Conservation (phyloP, 2,797 vertebrate species). For the Poeciliopsis gracilis region DNA sequence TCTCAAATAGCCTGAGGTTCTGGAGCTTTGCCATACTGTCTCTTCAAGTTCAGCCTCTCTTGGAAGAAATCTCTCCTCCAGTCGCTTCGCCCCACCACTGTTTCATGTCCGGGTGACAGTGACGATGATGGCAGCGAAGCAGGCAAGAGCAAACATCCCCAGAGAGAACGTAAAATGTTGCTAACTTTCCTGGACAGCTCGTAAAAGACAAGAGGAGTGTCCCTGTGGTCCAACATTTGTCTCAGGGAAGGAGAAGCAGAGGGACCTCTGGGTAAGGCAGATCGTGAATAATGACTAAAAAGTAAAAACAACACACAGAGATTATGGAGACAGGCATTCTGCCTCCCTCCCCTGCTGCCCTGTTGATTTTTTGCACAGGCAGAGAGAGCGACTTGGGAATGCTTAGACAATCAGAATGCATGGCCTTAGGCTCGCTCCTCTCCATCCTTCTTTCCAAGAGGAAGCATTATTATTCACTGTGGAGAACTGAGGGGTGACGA, state of each 20-base stretch:
- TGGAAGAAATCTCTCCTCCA: constrained; percentile 47
- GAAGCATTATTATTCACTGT: constrained; percentile 70
- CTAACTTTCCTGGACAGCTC: constrained; percentile 46
- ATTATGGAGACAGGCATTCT: constrained; percentile 23
- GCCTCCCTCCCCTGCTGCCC: constrained; percentile 9
- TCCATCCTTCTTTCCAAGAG: constrained; percentile 48
- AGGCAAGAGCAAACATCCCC: constrained; percentile 40
- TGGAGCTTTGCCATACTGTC: constrained; percentile 57
- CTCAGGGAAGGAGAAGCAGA: neutral
- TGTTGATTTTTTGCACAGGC: constrained; percentile 53
- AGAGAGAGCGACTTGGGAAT: constrained; percentile 40
- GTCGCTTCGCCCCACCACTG: constrained; percentile 36
- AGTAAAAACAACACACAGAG: constrained; percentile 37
- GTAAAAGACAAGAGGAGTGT: constrained; percentile 10
- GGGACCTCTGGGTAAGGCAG: constrained; percentile 38
- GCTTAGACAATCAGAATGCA: constrained; percentile 68
- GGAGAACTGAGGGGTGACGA: constrained; percentile 65
- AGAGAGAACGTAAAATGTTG: constrained; percentile 53
- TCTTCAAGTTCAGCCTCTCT: constrained; percentile 53
- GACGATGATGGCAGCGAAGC: constrained; percentile 55
- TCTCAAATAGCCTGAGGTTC: constrained; percentile 40
- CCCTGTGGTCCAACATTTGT: neutral
- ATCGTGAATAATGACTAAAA: constrained; percentile 65
- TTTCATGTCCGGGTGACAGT: constrained; percentile 51
- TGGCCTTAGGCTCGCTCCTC: constrained; percentile 59